Evolutionary conservation across 2,797 vertebrate genomes (phyloP).

Genomic region (Enteromius radiatus): DNA sequence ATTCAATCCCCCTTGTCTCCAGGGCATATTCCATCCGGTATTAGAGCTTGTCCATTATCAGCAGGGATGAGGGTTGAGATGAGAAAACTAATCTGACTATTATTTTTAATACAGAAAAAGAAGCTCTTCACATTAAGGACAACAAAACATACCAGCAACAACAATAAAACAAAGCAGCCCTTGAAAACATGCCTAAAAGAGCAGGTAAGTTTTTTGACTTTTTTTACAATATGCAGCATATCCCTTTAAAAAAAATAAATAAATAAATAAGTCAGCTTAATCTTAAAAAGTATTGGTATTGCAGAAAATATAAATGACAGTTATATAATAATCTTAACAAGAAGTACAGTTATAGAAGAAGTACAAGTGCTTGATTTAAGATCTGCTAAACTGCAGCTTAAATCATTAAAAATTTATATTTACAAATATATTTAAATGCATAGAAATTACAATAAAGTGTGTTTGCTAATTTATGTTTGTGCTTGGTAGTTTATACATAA

Average conservation of each 20-base stretch:
- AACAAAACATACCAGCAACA: neutral
- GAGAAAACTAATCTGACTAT: neutral
- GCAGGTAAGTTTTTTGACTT: conserved; percentile 38
- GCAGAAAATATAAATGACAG: neutral
- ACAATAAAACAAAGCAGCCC: neutral
- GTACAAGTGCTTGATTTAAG: too few species aligned
- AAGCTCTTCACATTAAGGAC: conserved; percentile 12
- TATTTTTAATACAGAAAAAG: conserved; percentile 12
- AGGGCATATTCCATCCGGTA: conserved; percentile 74
- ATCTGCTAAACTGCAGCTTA: too few species aligned
- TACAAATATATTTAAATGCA: neutral
- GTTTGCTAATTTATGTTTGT: neutral
- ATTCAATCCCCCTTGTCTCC: conserved; percentile 55
- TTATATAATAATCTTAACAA: neutral
- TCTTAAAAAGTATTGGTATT: neutral
- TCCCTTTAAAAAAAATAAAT: neutral
- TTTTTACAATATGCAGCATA: neutral
- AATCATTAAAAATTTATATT: neutral
- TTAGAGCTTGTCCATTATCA: conserved; percentile 61
- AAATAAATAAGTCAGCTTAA: neutral
- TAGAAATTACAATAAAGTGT: neutral
- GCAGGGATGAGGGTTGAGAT: conserved; percentile 35
- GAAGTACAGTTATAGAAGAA: neutral
- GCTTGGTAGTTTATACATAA: neutral
- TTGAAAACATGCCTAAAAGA: conserved; percentile 44